Conservation (phyloP, 2,888 invertebrate species). For the Drosophila longiperda region DNA sequence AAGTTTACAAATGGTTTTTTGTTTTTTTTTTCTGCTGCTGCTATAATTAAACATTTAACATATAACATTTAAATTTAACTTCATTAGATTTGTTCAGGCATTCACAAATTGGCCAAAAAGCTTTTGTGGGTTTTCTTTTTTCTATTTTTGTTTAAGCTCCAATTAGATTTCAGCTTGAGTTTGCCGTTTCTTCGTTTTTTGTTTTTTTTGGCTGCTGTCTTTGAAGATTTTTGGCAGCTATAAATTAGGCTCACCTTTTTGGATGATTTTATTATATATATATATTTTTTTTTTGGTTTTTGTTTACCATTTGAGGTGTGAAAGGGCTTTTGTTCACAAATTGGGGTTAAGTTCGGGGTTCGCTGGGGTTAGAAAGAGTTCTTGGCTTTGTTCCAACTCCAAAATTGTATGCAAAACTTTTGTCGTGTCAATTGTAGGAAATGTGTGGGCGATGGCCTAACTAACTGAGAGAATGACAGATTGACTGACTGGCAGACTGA, state of each 20-base stretch:
- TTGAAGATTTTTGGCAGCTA: slow-evolving; percentile 58
- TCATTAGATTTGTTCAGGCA: slow-evolving; percentile 62
- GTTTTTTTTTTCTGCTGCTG: slow-evolving; percentile 26
- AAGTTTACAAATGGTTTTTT: slow-evolving; percentile 12
- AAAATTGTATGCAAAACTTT: slow-evolving; percentile 68
- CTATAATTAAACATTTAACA: slow-evolving; percentile 74
- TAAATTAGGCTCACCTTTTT: slow-evolving; percentile 68
- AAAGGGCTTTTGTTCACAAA: slow-evolving; percentile 49
- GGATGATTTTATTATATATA: slow-evolving; percentile 14
- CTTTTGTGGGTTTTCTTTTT: slow-evolving; percentile 23
- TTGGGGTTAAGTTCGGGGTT: slow-evolving; percentile 51
- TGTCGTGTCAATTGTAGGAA: slow-evolving; percentile 60
- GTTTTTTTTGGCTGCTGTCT: slow-evolving; percentile 28
- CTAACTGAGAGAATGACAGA: slow-evolving; percentile 1
- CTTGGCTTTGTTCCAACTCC: not conserved
- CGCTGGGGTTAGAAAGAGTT: slow-evolving; percentile 11
- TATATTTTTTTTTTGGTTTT: slow-evolving; percentile 13
- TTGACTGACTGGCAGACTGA: not conserved
- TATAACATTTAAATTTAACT: slow-evolving; percentile 47
- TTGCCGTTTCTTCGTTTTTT: slow-evolving; percentile 14
- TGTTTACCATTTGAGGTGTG: slow-evolving; percentile 40
- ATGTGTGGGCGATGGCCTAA: slow-evolving; percentile 51
- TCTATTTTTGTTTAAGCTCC: slow-evolving; percentile 56
- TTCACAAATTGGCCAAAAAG: slow-evolving; percentile 44
- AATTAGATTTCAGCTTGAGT: slow-evolving; percentile 68